Base-by-base conservation (phyloP, 2,113 vertebrate genomes). In the Ciconia stormi region DNA sequence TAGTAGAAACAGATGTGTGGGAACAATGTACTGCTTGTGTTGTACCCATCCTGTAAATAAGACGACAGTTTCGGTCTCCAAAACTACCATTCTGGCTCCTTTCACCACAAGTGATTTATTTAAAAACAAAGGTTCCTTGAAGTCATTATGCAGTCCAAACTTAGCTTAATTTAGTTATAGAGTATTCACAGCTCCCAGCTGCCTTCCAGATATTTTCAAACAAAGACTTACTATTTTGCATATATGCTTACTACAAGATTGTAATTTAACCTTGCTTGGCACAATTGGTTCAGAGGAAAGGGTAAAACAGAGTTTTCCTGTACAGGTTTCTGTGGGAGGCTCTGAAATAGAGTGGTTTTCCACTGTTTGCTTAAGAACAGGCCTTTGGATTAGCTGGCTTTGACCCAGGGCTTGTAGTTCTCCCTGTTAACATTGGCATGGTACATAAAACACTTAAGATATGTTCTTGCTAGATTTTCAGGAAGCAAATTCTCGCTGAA, bases 311-410 rank as follows among this genome's bases (percentile, higher is more conserved):
- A 90, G 58, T 17, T 81, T 96, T 96, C 77, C 92, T 87, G 52
- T 70, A 44, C 0, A 1, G 21, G 30, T 74, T 89, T 89, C 79
- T 87, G 47, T 10, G 15, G 47, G 65, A 83, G 82, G n/a, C 70
- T 96, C 62, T 87, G 62, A 87, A 91, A 34, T 36, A 58, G n/a
- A 65, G 86, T 85, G 55, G 84, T 93, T 96, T 97, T 93, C 87
- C 78, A 86, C 58, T 95, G 89, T 93, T 90, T 94, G 49, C 81
- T 93, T 96, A 95, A 76, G 80, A 94, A n/a, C 13, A 16, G 73
- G 63, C 88, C 56, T 90, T 97, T 91, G 86, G 86, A 88, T 96
- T 95, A 96, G 38, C 85, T 97, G 95, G 78, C 89, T 93, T 86
- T 86, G 53, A 82, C 82, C 91, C 91, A 94, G 82, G 78, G 55